Conservation (phyloP, 2,797 vertebrate species). For the Jordanella pulchra region DNA sequence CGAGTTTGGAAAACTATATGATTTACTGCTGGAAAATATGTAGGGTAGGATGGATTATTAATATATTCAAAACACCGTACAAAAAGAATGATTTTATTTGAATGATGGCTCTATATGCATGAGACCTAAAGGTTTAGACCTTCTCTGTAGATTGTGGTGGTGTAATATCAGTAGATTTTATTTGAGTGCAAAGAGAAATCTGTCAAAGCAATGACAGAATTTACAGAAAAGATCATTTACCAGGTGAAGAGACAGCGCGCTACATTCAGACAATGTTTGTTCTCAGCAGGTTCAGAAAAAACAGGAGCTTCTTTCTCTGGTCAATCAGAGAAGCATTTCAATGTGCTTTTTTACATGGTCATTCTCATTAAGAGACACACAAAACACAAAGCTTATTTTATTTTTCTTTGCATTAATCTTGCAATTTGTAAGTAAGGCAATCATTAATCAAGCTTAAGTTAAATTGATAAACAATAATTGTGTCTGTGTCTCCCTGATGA, state of each 20-base stretch:
- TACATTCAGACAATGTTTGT: constrained; percentile 70
- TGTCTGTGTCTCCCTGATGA: constrained; percentile 38
- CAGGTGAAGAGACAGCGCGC: constrained; percentile 41
- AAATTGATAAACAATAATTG: constrained; percentile 29
- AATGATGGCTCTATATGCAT: constrained; percentile 15
- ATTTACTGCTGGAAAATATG: neutral
- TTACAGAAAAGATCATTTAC: constrained; percentile 38
- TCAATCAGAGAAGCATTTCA: constrained; percentile 55
- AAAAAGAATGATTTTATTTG: too few relatives aligned
- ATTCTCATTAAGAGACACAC: constrained; percentile 54
- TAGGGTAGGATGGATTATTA: constrained; percentile 31
- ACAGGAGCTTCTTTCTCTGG: constrained; percentile 61
- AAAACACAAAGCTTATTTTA: constrained; percentile 47
- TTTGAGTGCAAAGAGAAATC: constrained; percentile 46
- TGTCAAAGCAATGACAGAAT: constrained; percentile 59
- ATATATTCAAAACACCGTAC: constrained; percentile 16
- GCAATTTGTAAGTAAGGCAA: constrained; percentile 46
- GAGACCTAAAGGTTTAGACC: constrained; percentile 20
- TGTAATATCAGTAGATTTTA: constrained; percentile 27
- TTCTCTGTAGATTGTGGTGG: constrained; percentile 1
- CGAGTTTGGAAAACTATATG: neutral
- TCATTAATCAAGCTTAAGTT: constrained; percentile 40
- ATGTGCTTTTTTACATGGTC: constrained; percentile 53
- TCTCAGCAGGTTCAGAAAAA: constrained; percentile 51
- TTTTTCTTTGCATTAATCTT: constrained; percentile 30